Evolutionary conservation across 2,888 invertebrate species (phyloP).

Genomic region (Heterodera filipjevi): DNA sequence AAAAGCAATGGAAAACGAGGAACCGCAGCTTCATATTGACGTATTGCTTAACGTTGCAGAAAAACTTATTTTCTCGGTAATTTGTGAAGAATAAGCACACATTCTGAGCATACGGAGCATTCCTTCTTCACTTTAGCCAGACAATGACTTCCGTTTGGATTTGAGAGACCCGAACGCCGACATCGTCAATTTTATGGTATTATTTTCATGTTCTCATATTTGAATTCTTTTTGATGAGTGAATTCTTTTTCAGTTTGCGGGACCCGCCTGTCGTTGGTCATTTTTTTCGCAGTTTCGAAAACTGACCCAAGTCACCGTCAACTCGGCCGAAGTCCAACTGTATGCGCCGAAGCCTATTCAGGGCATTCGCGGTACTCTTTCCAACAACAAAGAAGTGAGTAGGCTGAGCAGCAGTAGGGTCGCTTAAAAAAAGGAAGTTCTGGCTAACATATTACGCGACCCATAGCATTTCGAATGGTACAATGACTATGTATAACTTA

Average conservation of each 20-base stretch:
- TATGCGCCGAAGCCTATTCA: slow-evolving; percentile 21
- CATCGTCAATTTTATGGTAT: slow-evolving; percentile 26
- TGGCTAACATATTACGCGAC: too few species aligned
- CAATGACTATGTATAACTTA: too few species aligned
- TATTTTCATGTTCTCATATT: neutral
- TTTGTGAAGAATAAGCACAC: neutral
- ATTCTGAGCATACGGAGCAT: neutral
- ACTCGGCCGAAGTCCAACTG: slow-evolving; percentile 19
- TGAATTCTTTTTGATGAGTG: neutral
- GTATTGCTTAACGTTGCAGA: slow-evolving; percentile 27
- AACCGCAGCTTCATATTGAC: slow-evolving; percentile 25
- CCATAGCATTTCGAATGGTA: too few species aligned
- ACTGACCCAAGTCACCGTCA: slow-evolving; percentile 25
- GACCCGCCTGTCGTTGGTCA: slow-evolving; percentile 11
- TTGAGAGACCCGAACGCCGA: slow-evolving; percentile 22
- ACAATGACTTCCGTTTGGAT: slow-evolving; percentile 25
- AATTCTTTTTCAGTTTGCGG: slow-evolving; percentile 16
- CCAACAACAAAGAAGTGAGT: slow-evolving; percentile 19
- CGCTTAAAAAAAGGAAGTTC: too few species aligned
- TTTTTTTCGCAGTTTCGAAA: slow-evolving; percentile 33
- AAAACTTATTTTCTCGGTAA: slow-evolving; percentile 24
- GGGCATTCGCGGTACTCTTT: slow-evolving; percentile 13
- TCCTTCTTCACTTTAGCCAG: slow-evolving; percentile 18
- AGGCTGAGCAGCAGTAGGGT: too few species aligned
- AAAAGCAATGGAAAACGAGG: slow-evolving; percentile 1